Percentiles rank a stretch among this genome's conserved stretches.
Conservation (phyloP, 2,113 vertebrate species). For the Amphiprion ocellaris region DNA sequence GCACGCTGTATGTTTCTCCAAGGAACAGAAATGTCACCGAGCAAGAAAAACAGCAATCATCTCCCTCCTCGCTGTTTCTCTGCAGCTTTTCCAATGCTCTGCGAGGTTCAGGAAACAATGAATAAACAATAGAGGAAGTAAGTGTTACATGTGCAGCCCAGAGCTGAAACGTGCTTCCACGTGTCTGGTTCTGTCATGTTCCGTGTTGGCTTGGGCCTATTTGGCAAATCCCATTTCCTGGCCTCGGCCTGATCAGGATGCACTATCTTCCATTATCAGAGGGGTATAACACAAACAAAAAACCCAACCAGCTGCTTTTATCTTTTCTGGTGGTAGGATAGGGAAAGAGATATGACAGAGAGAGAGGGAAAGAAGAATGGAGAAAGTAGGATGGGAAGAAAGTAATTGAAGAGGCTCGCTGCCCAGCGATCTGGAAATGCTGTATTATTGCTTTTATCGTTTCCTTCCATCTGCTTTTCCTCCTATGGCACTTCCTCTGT, state of each 20-base stretch:
- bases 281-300: constrained; percentile 62
- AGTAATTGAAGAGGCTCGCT: constrained; percentile 71
- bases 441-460: constrained; percentile 73
- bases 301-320: constrained; percentile 44
- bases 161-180: constrained; percentile 52
- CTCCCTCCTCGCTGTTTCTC: constrained; percentile 13
- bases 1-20: constrained; percentile 43
- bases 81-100: constrained; percentile 23
- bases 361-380: not conserved
- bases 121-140: constrained; percentile 54
- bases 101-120: constrained; percentile 47
- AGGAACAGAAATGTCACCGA: constrained; percentile 66
- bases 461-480: constrained; percentile 64
- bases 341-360: constrained; percentile 13
- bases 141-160: constrained; percentile 45
- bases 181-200: not conserved
- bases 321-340: constrained; percentile 24
- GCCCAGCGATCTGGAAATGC: constrained; percentile 74
- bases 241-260: constrained; percentile 45
- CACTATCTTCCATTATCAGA: constrained; percentile 59
- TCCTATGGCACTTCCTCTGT: constrained; percentile 37
- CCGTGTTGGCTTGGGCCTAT: constrained; percentile 3
- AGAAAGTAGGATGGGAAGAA: constrained; percentile 51
- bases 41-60: constrained; percentile 56
- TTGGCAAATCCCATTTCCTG: constrained; percentile 72